Conservation (phyloP, 2,888 invertebrate species). For the Hybos culiciformis region DNA sequence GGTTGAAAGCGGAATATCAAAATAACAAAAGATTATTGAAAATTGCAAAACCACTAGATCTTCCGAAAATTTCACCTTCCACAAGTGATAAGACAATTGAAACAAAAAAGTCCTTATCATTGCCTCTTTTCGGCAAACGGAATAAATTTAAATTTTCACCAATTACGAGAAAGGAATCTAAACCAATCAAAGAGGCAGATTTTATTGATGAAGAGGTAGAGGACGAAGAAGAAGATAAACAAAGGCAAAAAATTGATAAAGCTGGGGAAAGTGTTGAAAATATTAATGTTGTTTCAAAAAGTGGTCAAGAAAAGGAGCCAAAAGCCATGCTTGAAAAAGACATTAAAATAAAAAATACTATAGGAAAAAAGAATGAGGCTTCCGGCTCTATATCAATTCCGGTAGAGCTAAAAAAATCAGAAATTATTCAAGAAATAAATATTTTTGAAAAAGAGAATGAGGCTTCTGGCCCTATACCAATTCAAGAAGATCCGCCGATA, state of each 20-base stretch:
- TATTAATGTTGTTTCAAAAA: conserved; percentile 11
- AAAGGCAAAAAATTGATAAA: conserved; percentile 34
- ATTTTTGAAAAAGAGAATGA: conserved; percentile 7
- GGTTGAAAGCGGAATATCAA: conserved; percentile 52
- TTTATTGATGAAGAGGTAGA: too few relatives aligned
- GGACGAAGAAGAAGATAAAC: conserved; percentile 33
- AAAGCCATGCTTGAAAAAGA: conserved; percentile 4
- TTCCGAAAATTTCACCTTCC: conserved; percentile 39
- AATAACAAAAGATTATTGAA: conserved; percentile 58
- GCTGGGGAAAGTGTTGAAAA: conserved; percentile 29
- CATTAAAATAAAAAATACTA: conserved; percentile 9
- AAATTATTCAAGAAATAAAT: neutral
- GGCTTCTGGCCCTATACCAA: too few relatives aligned
- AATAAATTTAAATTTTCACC: conserved; percentile 29
- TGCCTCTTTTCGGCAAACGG: conserved; percentile 38
- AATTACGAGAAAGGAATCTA: conserved; percentile 24
- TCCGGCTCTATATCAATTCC: conserved; percentile 19
- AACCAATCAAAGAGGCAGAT: conserved; percentile 13
- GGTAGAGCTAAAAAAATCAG: conserved; percentile 17
- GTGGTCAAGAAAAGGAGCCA: conserved; percentile 3
- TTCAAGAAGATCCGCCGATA: neutral
- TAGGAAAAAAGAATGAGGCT: conserved; percentile 12
- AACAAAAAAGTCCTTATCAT: conserved; percentile 19
- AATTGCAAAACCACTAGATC: conserved; percentile 51
- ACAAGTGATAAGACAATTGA: conserved; percentile 12